Evolutionary conservation across 1,140 invertebrate species (phyloP), one percentile per base, ranked within the genome.

Genomic region (Acyrthosiphon pisum): DNA sequence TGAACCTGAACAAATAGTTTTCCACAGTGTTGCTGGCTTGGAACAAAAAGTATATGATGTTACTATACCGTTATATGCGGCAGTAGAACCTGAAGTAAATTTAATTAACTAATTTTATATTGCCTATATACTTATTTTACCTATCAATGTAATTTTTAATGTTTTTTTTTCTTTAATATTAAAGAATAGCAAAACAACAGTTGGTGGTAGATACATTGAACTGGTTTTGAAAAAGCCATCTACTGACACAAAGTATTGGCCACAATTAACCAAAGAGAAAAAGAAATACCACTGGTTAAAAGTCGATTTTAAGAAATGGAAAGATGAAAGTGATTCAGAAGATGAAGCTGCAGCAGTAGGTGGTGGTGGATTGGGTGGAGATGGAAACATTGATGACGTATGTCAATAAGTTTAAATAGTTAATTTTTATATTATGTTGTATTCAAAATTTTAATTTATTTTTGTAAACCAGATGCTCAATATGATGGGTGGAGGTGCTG

Each of bases 261-360:
- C 98, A 93, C 95, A 97, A 91, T 96, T 99, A 90, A 97, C 98
- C 48, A 98, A 98, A 95, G 98, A 98, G 94, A 97, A 97, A 94
- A 97, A 97, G 95, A 99, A 99, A 95, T 97, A 97, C 94, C 98
- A 99, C 95, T 99, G 99, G 98, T 96, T 99, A 92, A 99, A 99
- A 95, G 97, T 98, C 94, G 99, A 99, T 95, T 99, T 99, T 95
- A 97, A 98, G 94, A 98, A 99, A 95, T 99, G 99, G 98, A 97
- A 97, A 95, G 99, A 99, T 96, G 99, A 99, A 95, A 98, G 97
- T 94, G 97, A 98, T 93, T 97, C 96, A 93, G 97, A 97, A 93
- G 95, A 94, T 56, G 94, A 94, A 30, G 94, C 94, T 76, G 95
- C 94, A 22, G 94, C 94, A 86, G 94, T 94, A 87, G 95, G 95